phyloP scores from a whole-genome alignment of 2,888 invertebrate species.

The Brenthis hecate region DNA sequence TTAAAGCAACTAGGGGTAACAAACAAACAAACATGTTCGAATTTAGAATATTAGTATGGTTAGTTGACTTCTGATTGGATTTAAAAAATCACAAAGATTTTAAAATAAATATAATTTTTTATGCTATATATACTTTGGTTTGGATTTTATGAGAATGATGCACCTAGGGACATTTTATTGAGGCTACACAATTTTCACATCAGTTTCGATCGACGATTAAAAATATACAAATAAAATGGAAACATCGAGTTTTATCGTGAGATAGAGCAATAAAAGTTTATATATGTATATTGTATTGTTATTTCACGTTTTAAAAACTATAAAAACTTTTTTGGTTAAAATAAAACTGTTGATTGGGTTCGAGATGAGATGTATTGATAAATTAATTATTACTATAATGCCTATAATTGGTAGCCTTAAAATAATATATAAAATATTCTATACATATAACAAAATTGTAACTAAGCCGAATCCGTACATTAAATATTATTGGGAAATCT shows the following conservation, averaged over 20 bases:
- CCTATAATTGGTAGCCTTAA: not conserved
- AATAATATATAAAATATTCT: not conserved
- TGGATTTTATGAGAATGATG: slow-evolving; percentile 20
- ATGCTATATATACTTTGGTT: not conserved
- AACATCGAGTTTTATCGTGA: slow-evolving; percentile 9
- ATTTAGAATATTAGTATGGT: not conserved
- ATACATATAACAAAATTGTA: not conserved
- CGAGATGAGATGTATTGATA: not conserved
- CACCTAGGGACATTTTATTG: slow-evolving; percentile 15
- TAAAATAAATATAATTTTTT: not conserved
- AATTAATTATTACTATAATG: not conserved
- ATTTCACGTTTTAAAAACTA: slow-evolving; percentile 13
- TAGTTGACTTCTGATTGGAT: too few species aligned
- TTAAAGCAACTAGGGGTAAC: not conserved
- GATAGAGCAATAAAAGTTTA: slow-evolving; percentile 14
- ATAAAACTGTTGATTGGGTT: not conserved
- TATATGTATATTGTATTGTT: slow-evolving; percentile 18
- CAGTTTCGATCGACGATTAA: slow-evolving; percentile 22
- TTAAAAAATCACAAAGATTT: too few species aligned
- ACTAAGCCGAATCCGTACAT: too few species aligned
- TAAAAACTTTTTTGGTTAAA: slow-evolving; percentile 14
- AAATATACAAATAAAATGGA: slow-evolving; percentile 19
- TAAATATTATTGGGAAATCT: too few species aligned
- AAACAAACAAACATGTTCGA: not conserved
- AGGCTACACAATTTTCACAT: slow-evolving; percentile 6